Base-by-base conservation (phyloP, 2,113 vertebrate species). In the Ptilorrhoa leucosticta region DNA sequence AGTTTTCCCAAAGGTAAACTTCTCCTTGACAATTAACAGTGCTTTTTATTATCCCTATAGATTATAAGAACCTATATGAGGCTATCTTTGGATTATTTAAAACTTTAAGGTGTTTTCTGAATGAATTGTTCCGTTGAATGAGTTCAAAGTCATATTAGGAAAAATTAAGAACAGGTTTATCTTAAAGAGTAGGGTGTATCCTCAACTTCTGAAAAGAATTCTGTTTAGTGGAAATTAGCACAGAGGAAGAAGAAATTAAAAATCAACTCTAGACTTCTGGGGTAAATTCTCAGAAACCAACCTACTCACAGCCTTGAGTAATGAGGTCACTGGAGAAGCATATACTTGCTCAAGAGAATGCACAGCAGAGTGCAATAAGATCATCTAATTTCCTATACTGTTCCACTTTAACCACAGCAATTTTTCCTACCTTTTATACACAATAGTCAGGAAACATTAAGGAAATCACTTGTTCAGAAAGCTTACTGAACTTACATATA, bases 381-480 rank as follows among this genome's bases (percentile, higher is more conserved):
- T 47, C 73, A 45, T 76, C 31, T 37, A 47, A 68, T 89, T 93
- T 92, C 70, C 69, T 69, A 40, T 33, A 65, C 28, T 48, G 12
- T 69, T 87, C 8, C 27, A 53, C 45, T 82, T 61, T 33, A 91
- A 70, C 76, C 79, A 84, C 45, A 76, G n/a, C 10, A 80, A 31
- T 68, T 96, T 94, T 91, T 83, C 53, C 57, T 79, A 39, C 7
- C 15, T 77, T 93, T 94, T 89, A 48, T 69, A 24, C 23, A 83
- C 37, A 72, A 57, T 60, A 57, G 53, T 87, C 71, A 75, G 77
- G 78, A 93, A 91, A 76, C 21, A 57, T 76, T 89, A 68, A 87
- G 69, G 53, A 93, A 96, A 85, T 78, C 45, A 72, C 22, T 89
- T 84, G 28, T 81, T 95, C 69, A 87, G 53, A 94, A 96, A 71